Conservation (phyloP, 2,113 vertebrate species). For the Ivindomyrus marchei region DNA sequence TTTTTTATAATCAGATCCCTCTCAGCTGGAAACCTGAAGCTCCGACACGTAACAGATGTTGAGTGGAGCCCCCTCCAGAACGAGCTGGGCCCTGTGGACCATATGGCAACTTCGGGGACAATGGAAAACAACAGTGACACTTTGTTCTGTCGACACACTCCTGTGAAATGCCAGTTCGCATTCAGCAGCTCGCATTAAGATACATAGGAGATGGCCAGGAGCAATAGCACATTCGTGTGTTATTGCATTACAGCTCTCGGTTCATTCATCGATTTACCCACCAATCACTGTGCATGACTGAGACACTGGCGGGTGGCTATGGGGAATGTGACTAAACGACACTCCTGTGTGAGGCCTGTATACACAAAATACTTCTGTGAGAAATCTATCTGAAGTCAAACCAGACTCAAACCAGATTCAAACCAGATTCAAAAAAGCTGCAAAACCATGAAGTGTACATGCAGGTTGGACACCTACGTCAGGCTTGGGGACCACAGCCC, state of each 20-base stretch:
- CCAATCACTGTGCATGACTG: background rate
- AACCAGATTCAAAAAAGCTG: background rate
- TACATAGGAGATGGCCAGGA: background rate
- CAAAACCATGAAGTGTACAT: background rate
- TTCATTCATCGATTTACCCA: background rate
- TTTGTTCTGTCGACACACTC: background rate
- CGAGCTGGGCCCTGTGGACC: background rate
- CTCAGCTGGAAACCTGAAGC: conserved; percentile 6
- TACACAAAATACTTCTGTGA: background rate
- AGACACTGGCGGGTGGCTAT: background rate
- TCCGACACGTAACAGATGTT: conserved; percentile 19
- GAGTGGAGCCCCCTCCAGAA: background rate
- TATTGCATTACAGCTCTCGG: background rate
- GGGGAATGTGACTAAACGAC: background rate
- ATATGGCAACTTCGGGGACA: background rate
- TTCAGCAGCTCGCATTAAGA: background rate
- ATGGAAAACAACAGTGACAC: background rate
- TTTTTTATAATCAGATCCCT: background rate
- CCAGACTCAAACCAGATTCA: background rate
- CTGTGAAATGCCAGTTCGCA: background rate
- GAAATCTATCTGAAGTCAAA: background rate
- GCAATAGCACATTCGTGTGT: background rate
- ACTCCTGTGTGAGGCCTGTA: background rate
- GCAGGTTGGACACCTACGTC: background rate
- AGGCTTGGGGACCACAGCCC: background rate